Evolutionary conservation across 1,140 invertebrate species (phyloP), one percentile per base, ranked within the genome.

Genomic region (Papilio glaucus): DNA sequence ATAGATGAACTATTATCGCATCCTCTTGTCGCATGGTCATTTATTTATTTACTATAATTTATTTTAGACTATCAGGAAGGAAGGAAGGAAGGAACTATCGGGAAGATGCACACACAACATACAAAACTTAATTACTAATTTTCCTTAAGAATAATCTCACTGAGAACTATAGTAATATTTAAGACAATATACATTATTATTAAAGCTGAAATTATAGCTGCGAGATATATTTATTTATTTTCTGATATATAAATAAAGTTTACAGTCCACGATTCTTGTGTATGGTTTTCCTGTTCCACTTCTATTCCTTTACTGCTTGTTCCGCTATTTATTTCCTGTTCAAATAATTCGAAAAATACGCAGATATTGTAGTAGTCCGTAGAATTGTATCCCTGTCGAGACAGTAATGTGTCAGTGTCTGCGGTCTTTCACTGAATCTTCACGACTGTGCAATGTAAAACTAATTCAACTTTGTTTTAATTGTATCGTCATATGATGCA

Each of bases 261-360:
- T 12, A 21, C 18, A 12, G 21, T 18, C 5, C 8, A 26, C 4
- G 49, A 33, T 33, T 33, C 6, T 26, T 5, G 3, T 15, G 13
- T 13, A 57, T 57, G 9, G 24, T 57, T 53, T 57, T 57, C 49
- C 49, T 57, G 49, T 57, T 21, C 18, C 21, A 57, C 49, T 57
- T 57, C 4, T 3, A 12, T 24, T 53, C 1, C 2, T 42, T 33
- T 33, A 33, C 29, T 42, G 41, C n/a, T 53, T 53, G 45, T 57
- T 57, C 21, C 21, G 18, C 21, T 57, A 13, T 57, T 57, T 57
- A 24, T 9, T 57, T 57, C 21, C 49, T 57, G 49, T 57, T 12
- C 49, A 57, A 57, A 24, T 24, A 24, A 57, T 15, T 15, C 13
- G 15, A 18, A 26, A 57, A 57, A 4, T 10, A 57, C 18, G 8